These are phyloP conservation scores for Ligdia adustata DNA, from an alignment of 2,888 invertebrate genomes.

Conservation along the genomic window DNA sequence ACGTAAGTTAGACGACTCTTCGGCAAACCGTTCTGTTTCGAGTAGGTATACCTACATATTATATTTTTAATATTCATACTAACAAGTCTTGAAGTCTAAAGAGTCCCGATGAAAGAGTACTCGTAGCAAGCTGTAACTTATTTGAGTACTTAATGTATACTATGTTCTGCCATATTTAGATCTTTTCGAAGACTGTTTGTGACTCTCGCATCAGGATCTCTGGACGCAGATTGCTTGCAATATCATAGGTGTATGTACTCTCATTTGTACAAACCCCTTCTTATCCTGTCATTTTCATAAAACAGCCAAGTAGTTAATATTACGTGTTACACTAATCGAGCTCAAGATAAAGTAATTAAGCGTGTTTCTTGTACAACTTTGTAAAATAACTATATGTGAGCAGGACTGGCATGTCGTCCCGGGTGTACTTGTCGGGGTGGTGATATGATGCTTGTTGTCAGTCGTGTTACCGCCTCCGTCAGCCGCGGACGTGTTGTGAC, in stretches of 20 bases:
- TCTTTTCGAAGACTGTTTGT: slow-evolving; percentile 6
- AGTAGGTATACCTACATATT: slow-evolving; percentile 57
- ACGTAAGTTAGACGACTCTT: slow-evolving; percentile 71
- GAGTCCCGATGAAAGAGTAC: slow-evolving; percentile 48
- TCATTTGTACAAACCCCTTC: slow-evolving; percentile 64
- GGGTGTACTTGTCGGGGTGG: slow-evolving; percentile 40
- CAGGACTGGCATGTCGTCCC: slow-evolving; percentile 50
- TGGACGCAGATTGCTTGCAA: slow-evolving; percentile 64
- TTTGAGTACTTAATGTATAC: slow-evolving; percentile 47
- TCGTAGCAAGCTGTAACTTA: slow-evolving; percentile 60
- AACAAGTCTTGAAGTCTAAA: slow-evolving; percentile 47
- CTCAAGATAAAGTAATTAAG: slow-evolving; percentile 32
- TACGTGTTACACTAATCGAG: slow-evolving; percentile 36
- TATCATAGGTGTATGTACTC: slow-evolving; percentile 36
- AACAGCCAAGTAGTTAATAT: slow-evolving; percentile 40
- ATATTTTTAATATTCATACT: slow-evolving; percentile 66
- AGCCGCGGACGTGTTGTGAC: slow-evolving; percentile 54
- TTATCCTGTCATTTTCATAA: slow-evolving; percentile 72
- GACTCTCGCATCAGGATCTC: slow-evolving; percentile 42
- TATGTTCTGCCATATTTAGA: slow-evolving; percentile 34
- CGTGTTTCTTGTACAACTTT: slow-evolving; percentile 51
- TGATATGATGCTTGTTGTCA: slow-evolving; percentile 35
- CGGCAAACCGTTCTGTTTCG: slow-evolving; percentile 68
- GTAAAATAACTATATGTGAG: slow-evolving; percentile 48
- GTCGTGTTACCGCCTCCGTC: slow-evolving; percentile 38